Evolutionary conservation across 2,888 invertebrate species (phyloP).

Genomic region (Acanthosepion lycidas): DNA sequence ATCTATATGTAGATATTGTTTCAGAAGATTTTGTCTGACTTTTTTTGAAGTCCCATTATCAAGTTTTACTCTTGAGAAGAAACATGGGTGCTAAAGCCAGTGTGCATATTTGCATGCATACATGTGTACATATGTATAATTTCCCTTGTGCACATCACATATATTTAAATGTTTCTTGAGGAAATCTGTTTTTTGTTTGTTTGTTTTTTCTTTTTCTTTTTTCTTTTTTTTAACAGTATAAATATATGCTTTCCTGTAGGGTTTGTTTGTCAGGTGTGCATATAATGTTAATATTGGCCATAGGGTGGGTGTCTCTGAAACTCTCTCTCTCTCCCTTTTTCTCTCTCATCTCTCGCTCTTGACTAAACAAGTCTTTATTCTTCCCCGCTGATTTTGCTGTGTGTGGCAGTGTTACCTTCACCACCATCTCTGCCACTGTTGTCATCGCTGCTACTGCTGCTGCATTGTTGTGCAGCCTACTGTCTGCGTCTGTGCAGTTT

Average conservation of each 20-base stretch:
- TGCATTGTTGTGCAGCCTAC: constrained; percentile 47
- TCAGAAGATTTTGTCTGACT: no score
- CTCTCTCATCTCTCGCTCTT: no score
- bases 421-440: background rate
- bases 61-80: background rate
- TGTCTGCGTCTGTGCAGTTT: constrained; percentile 46
- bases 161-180: background rate
- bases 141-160: background rate
- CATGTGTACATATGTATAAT: background rate
- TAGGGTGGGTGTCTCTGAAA: constrained; percentile 3
- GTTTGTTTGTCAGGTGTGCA: constrained; percentile 45
- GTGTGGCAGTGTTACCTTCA: background rate
- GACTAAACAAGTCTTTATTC: no score
- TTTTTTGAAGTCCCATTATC: background rate
- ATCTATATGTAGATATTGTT: background rate
- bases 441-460: constrained; percentile 37
- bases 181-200: background rate
- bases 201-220: no score
- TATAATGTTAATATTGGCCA: constrained; percentile 9
- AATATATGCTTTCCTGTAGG: constrained; percentile 1
- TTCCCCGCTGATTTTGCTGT: background rate
- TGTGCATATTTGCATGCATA: background rate
- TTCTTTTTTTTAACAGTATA: background rate
- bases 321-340: background rate
- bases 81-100: background rate